A percentile compares a stretch with the other conserved stretches of the same genome.
phyloP scores from a whole-genome alignment of 2,888 invertebrate genomes.

The Melinaea menophilus region DNA sequence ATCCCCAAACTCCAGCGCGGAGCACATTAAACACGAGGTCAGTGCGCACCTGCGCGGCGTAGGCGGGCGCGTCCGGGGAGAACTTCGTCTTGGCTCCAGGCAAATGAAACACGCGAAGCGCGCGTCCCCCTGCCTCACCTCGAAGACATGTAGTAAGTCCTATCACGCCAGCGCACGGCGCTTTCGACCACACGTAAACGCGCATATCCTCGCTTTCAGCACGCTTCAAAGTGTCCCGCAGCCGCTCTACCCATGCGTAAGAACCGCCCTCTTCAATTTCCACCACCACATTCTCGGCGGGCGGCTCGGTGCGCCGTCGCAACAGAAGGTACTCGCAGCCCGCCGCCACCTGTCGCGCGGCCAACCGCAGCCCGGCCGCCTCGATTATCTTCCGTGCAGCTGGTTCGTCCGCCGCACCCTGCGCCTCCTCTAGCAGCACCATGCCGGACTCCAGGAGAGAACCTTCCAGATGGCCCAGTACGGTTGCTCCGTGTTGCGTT shows the following conservation, averaged over 20 bases:
- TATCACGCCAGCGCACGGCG: conserved; percentile 85
- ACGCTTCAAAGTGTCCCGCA: conserved; percentile 86
- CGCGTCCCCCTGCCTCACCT: conserved; percentile 89
- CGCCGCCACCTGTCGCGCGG: conserved; percentile 66
- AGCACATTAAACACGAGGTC: conserved; percentile 93
- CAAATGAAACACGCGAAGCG: conserved; percentile 84
- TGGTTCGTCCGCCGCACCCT: conserved; percentile 57
- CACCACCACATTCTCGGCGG: conserved; percentile 72
- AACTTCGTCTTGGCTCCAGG: conserved; percentile 81
- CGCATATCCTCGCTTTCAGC: conserved; percentile 78
- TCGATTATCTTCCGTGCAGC: conserved; percentile 52
- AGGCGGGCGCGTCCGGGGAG: conserved; percentile 76
- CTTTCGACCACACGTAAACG: conserved; percentile 83
- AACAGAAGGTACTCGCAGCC: conserved; percentile 82
- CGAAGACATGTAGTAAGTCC: conserved; percentile 95
- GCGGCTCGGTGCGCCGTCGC: conserved; percentile 75
- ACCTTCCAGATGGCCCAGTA: conserved; percentile 77
- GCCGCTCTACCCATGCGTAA: conserved; percentile 88
- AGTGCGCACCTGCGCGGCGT: conserved; percentile 80
- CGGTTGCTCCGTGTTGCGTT: conserved; percentile 70
- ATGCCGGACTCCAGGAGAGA: conserved; percentile 84
- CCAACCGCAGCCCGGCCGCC: conserved; percentile 52
- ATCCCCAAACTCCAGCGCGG: conserved; percentile 90
- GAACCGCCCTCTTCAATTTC: conserved; percentile 81
- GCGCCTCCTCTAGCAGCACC: conserved; percentile 84